phyloP scores from a whole-genome alignment of 2,113 vertebrate genomes.

The Ciconia boyciana region DNA sequence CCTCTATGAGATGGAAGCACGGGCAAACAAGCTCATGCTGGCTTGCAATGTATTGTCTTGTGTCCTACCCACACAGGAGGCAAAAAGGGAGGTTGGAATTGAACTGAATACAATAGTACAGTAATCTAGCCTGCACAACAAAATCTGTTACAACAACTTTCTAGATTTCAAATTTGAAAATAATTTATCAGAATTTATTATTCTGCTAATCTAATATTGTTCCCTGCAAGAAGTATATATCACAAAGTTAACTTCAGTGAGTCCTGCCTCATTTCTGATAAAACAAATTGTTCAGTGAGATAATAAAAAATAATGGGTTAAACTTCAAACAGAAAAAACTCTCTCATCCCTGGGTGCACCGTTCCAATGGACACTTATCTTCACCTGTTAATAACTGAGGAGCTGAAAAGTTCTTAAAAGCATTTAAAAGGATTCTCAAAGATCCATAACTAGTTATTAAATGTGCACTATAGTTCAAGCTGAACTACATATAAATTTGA shows the following conservation, averaged over 20 bases:
- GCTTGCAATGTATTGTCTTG: background rate
- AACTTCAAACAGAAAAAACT: conserved; percentile 19
- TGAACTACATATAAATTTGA: background rate
- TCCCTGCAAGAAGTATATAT: background rate
- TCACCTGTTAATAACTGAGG: conserved; percentile 13
- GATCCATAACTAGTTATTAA: background rate
- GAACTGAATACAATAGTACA: background rate
- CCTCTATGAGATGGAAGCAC: background rate
- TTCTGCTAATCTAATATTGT: background rate
- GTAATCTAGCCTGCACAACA: background rate
- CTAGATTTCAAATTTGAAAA: background rate
- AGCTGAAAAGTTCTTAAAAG: conserved; percentile 5
- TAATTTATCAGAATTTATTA: background rate
- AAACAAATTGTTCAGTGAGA: background rate
- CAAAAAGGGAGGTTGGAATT: background rate
- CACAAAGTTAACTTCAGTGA: background rate
- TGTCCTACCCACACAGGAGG: background rate
- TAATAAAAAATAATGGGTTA: background rate
- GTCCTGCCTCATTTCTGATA: background rate
- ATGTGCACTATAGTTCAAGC: background rate
- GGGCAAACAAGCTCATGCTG: conserved; percentile 2
- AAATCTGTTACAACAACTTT: background rate
- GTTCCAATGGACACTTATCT: background rate
- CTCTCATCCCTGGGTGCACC: background rate
- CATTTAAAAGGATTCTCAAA: background rate